phyloP scores from a whole-genome alignment of 2,888 invertebrate species.

The Allacma fusca region DNA sequence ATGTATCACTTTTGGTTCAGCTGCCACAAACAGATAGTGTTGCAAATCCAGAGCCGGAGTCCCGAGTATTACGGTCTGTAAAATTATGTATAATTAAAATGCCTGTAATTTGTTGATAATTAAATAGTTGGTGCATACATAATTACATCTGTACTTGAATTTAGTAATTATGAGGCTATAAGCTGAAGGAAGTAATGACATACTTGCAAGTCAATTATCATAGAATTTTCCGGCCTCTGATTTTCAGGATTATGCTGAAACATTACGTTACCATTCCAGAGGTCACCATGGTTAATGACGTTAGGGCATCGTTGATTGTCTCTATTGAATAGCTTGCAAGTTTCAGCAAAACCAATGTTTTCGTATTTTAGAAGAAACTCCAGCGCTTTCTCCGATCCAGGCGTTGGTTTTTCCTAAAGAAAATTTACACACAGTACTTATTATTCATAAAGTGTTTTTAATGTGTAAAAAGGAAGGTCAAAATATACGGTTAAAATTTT shows the following conservation, averaged over 20 bases:
- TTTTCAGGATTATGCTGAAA: background rate
- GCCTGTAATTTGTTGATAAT: background rate
- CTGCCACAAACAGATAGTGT: background rate
- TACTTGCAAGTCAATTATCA: background rate
- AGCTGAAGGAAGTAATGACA: too few species aligned
- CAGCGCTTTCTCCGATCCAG: background rate
- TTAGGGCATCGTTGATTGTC: background rate
- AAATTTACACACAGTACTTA: too few species aligned
- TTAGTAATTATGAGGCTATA: background rate
- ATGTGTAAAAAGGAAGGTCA: too few species aligned
- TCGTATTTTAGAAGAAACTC: background rate
- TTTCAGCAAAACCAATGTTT: background rate
- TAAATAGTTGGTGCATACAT: too few species aligned
- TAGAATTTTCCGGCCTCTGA: too few species aligned
- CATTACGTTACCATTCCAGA: conserved; percentile 11
- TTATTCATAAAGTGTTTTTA: too few species aligned
- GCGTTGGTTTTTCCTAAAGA: background rate
- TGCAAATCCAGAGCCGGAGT: background rate
- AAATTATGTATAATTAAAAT: background rate
- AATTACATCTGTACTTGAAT: background rate
- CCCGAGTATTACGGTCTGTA: background rate
- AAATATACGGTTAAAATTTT: background rate
- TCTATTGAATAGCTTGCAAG: background rate
- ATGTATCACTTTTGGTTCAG: background rate
- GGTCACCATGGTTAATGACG: background rate